Evolutionary conservation across 1,140 invertebrate species (phyloP), one percentile per base, ranked within the genome.

Genomic region (Bilobella aurantiaca): DNA sequence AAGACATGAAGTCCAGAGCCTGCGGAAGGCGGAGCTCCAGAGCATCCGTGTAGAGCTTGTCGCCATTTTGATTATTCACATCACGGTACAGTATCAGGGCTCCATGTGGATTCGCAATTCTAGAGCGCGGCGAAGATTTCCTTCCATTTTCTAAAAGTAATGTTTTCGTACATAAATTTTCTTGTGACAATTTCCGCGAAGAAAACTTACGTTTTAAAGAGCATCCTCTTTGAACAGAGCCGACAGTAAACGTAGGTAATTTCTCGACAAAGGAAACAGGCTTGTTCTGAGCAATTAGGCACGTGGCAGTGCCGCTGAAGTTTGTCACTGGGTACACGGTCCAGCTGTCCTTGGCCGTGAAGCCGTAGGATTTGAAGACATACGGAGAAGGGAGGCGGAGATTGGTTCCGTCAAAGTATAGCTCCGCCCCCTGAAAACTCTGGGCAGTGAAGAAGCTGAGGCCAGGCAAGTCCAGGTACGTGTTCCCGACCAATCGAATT

Each of bases 281-380:
- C 49, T 53, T 53, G 21, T 23, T 53, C 49, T 53, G 49, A 53
- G 49, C 49, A 53, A 53, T 53, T 23, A 53, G 25, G 23, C 49
- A 53, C 14, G 49, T 18, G 5, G 12, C 5, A 23, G 5, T 23
- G 5, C 49, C 49, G 0, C 57, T 60, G 31, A 62, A 67, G 32
- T 67, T 57, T 0, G 62, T 63, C 18, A 60, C 49, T 2, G 28
- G 18, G 34, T 47, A 69, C 5, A 70, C 21, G 18, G 69, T 70
- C 69, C 69, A 70, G 46, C 63, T 70, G 27, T 42, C 47, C 23
- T 58, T 64, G 34, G 62, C 65, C 5, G 69, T 70, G 30, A 70
- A 67, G 27, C 69, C 69, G 34, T 67, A 70, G n/a, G 69, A 70
- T 27, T 57, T 58, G 53, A 67, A 70, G 16, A 16, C 21, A 1